Evolutionary conservation across 1,140 invertebrate genomes (phyloP), one percentile per base, ranked within the genome.

Genomic region (Zophobas atratus): DNA sequence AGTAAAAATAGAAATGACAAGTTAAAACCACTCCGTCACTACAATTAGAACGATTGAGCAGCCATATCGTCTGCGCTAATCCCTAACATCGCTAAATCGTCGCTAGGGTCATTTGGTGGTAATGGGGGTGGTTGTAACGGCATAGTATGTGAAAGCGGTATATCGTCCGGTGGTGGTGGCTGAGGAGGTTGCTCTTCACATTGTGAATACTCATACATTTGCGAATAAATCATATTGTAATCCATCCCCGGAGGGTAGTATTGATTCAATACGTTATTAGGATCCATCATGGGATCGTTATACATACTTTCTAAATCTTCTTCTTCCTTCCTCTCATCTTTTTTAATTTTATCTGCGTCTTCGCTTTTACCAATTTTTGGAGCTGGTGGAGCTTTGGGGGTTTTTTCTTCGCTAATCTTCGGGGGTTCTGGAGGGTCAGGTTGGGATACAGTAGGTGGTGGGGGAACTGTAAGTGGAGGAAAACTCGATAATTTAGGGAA

Each of bases 11-110:
- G 43, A 3, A 56, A 5, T 56, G 34, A 32, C 20, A 56, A 56
- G 34, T 56, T 56, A 56, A 5, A 32, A 56, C 53, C 20, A 4
- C 20, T 20, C 53, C 53, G 3, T 32, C 20, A 56, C 34, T 32
- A 72, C 34, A 56, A 75, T 81, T 80, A 84, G 81, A 85, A 83
- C 32, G 79, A 79, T 84, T 90, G 89, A 72, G 91, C 91, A 5
- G 91, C 91, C 81, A 92, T 90, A 84, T 93, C 92, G 60, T 90
- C 90, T 0, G 90, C 91, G 82, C 92, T 92, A 41, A 93, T 92
- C 1, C 92, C 92, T 39, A 93, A 86, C 89, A 93, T 89, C 1
- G 92, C 92, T 70, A 93, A 84, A 78, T 93, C 92, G 51, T 93
- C 92, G 75, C 91, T 82, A 56, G 91, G 89, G 63, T 89, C 89